phyloP scores from a whole-genome alignment of 2,113 vertebrate genomes.

The Stictonetta naevosa region DNA sequence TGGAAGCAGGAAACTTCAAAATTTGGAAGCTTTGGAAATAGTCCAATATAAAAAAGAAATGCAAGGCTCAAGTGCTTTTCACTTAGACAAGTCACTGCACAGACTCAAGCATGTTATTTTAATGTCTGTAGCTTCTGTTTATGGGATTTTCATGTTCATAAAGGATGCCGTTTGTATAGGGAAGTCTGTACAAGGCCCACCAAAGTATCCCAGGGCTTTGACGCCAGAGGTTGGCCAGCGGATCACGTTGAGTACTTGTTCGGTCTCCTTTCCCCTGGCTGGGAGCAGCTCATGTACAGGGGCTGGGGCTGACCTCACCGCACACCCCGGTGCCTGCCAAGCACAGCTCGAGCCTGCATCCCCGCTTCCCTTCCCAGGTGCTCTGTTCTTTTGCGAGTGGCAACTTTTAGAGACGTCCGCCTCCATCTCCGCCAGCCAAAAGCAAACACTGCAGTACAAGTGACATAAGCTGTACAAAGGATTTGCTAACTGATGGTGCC shows the following conservation, averaged over 20 bases:
- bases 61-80: background rate
- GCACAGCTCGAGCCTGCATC: background rate
- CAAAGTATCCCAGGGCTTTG: background rate
- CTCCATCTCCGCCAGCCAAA: background rate
- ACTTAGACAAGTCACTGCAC: background rate
- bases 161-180: background rate
- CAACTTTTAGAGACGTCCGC: background rate
- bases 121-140: background rate
- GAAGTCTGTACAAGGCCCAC: background rate
- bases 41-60: background rate
- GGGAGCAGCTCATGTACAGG: background rate
- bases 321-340: background rate
- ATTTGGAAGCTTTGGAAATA: background rate
- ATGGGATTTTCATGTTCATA: too few relatives aligned
- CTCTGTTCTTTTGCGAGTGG: fast-evolving
- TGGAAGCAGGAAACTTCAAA: background rate
- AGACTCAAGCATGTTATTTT: background rate
- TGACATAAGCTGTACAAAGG: background rate
- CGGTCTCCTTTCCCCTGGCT: background rate
- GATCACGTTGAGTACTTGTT: fast-evolving
- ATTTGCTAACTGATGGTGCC: constrained; percentile 14
- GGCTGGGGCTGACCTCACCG: background rate
- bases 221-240: background rate
- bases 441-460: background rate
- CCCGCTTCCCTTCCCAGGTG: background rate